Base-by-base conservation (phyloP, 2,888 invertebrate species). In the Chydorus sphaericus region DNA sequence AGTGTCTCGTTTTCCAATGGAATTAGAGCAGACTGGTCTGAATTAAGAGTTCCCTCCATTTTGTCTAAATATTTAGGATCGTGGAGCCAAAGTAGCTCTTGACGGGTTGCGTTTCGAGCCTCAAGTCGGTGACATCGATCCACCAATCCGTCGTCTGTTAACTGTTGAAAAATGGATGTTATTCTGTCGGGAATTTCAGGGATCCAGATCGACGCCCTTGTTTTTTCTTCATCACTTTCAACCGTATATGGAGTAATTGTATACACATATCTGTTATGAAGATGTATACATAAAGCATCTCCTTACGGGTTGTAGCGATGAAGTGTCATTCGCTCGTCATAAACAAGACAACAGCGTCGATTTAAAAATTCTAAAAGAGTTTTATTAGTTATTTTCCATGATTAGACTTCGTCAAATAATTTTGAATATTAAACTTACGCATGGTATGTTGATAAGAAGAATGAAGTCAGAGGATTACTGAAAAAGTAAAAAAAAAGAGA, bases 121-220 rank as follows among this genome's bases (percentile, higher is more conserved):
- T 64, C 58, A 30, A 69, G 59, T 4, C 62, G 66, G 48, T 74
- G 71, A 68, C 85, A 76, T 16, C 85, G 74, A n/a, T 75, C 71
- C 36, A 82, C 62, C 38, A 88, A 69, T 1, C 78, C 77, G 69
- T 76, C 83, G 62, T 85, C 83, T 16, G 76, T 71, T 63, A 82
- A 81, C 61, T 80, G 78, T 60, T 81, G 76, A 69, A 80, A 81
- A 58, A 89, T 85, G 48, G 77, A 75, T 57, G 77, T 71, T 57
- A 88, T 81, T 51, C 90, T 77, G 63, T 81, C 80, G 1, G 90
- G 88, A 60, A 80, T 78, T 67, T 91, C 90, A 28, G 86, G 85
- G 72, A 54, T 16, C 30, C 4, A 49, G 18, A 30, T 36, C n/a
- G n/a, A n/a, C n/a, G n/a, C n/a, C n/a, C n/a, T n/a, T n/a, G n/a